Conservation (phyloP, 2,797 vertebrate genomes). For the Coilia nasus region DNA sequence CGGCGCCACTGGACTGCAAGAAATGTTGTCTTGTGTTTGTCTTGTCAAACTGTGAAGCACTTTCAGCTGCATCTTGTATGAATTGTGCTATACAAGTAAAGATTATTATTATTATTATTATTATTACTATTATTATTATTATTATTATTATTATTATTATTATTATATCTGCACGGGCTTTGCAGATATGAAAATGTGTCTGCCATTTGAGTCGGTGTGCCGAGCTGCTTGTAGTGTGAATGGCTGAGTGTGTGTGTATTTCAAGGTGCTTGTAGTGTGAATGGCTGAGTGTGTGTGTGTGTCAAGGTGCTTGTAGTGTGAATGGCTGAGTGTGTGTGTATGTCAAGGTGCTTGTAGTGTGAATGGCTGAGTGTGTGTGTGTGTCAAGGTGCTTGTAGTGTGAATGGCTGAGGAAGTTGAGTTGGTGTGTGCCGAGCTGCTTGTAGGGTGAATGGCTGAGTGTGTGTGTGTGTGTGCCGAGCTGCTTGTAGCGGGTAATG, state of each 20-base stretch:
- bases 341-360: background rate
- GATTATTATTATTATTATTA: no score
- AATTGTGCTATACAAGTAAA: no score
- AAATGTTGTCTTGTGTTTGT: no score
- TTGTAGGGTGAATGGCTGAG: background rate
- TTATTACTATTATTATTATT: no score
- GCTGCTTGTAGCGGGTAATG: background rate
- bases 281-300: background rate
- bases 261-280: no score
- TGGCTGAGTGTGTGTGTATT: background rate
- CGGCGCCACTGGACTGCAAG: no score
- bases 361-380: background rate
- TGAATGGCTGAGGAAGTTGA: background rate
- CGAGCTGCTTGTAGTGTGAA: background rate
- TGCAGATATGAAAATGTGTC: background rate
- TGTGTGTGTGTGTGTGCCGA: background rate
- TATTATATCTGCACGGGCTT: slow-evolving; percentile 3
- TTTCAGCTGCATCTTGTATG: no score
- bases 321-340: background rate
- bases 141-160: no score
- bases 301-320: background rate
- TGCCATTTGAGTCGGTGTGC: background rate
- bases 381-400: background rate
- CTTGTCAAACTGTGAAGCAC: no score
- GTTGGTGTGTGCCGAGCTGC: background rate